phyloP scores from a whole-genome alignment of 2,888 invertebrate species.

The Meghimatium bilineatum region DNA sequence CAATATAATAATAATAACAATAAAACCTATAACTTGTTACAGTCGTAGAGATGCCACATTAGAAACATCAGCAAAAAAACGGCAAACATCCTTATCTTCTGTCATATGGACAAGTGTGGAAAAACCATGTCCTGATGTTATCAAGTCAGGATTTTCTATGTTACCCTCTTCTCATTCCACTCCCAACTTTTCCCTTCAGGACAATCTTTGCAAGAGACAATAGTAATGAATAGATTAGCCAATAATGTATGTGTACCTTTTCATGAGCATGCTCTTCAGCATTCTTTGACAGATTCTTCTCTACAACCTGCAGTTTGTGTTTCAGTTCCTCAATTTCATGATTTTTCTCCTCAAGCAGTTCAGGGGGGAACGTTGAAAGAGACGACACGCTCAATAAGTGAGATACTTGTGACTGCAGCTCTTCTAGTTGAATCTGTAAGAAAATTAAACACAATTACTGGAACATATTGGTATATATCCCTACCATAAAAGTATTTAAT shows the following conservation, averaged over 20 bases:
- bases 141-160: no score
- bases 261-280: slow-evolving; percentile 4
- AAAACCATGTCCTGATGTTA: no score
- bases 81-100: no score
- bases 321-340: slow-evolving; percentile 49
- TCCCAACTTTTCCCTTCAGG: no score
- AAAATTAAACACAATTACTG: not conserved
- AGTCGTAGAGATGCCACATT: no score
- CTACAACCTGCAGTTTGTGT: slow-evolving; percentile 23
- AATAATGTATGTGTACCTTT: slow-evolving; percentile 2
- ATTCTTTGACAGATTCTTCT: slow-evolving; percentile 23
- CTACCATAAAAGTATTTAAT: not conserved
- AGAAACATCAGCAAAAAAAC: no score
- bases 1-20: not conserved
- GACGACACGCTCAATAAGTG: slow-evolving; percentile 22
- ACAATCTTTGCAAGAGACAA: no score
- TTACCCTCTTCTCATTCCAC: no score
- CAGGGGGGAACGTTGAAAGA: slow-evolving; percentile 62
- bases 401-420: slow-evolving; percentile 34
- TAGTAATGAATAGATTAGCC: not conserved
- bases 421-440: slow-evolving; percentile 38
- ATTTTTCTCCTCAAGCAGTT: slow-evolving; percentile 76
- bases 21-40: no score
- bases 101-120: no score
- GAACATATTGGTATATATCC: not conserved